These are phyloP conservation scores for Propithecus deckenii DNA, from an alignment of 2,797 vertebrate species.

Conservation along the genomic window DNA sequence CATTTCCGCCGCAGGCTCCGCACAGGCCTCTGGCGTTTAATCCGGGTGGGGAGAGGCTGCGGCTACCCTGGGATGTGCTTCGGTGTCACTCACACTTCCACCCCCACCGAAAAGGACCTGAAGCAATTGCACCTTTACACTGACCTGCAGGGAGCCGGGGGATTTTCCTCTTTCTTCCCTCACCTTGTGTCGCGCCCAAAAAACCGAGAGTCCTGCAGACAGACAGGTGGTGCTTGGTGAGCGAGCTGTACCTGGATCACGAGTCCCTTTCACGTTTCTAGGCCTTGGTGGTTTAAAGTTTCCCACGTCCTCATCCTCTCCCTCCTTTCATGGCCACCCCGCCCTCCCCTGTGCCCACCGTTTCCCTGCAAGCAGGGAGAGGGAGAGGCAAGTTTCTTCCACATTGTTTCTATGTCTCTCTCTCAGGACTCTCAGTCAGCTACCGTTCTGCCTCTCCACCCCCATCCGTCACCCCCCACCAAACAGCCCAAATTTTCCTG, in stretches of 20 bases:
- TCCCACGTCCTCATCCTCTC: background rate
- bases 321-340: conserved; percentile 43
- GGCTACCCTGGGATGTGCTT: background rate
- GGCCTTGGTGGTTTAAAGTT: conserved; percentile 52
- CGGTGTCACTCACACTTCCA: conserved; percentile 40
- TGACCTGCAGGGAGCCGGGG: conserved; percentile 64
- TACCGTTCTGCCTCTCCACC: background rate
- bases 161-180: conserved; percentile 54
- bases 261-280: background rate
- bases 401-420: background rate
- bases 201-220: conserved; percentile 66
- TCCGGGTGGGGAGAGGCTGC: background rate
- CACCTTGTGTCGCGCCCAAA: conserved; percentile 30
- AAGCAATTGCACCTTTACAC: conserved; percentile 55
- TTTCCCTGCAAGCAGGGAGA: conserved; percentile 2
- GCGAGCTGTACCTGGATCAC: background rate
- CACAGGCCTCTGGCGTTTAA: background rate
- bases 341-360: background rate
- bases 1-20: conserved; percentile 19
- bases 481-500: conserved; percentile 40
- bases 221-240: conserved; percentile 44
- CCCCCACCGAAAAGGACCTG: background rate
- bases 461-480: background rate
- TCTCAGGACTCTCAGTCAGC: background rate
- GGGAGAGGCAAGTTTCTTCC: conserved; percentile 47